Base-by-base conservation (phyloP, 2,888 invertebrate species). In the Sminthurides aquaticus region DNA sequence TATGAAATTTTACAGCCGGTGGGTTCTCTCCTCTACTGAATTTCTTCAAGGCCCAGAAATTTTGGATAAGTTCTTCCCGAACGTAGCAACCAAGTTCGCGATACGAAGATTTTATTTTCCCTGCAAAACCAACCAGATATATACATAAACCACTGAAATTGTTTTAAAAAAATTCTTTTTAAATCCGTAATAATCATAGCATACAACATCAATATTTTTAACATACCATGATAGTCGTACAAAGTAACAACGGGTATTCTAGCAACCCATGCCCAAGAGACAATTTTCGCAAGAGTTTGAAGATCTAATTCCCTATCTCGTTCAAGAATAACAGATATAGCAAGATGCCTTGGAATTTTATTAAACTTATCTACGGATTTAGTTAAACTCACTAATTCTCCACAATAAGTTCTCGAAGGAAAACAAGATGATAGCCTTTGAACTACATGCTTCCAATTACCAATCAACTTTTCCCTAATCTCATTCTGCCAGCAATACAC, bases 161-260 rank as follows among this genome's bases (percentile, higher is more conserved):
- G 8, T 15, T 49, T 49, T 3, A 18, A 24, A 15, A 25, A 8
- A 52, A 20, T 20, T 52, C 52, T n/a, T n/a, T n/a, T n/a, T n/a
- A n/a, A n/a, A n/a, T 15, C 8, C 15, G 8, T 15, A 43, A 15
- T 43, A 43, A 43, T 15, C 8, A 43, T 15, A 43, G 48, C 15
- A 43, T 43, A 18, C 56, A 20, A 27, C n/a, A 43, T 20, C n/a
- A 43, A n/a, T n/a, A n/a, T n/a, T n/a, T n/a, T n/a, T n/a, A n/a
- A n/a, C n/a, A n/a, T 60, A 73, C 73, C 73, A 56, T 69, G 49
- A 63, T 71, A 69, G 62, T 73, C 73, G 62, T 73, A 73, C 24
- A 73, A 57, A 48, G 71, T 73, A 49, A 73, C 65, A 3, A 69
- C 63, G 26, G 69, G 67, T 60, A 71, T 71, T 49, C 69, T 61